Evolutionary conservation across 2,888 invertebrate species (phyloP).

Genomic region (Julus scandinavius): DNA sequence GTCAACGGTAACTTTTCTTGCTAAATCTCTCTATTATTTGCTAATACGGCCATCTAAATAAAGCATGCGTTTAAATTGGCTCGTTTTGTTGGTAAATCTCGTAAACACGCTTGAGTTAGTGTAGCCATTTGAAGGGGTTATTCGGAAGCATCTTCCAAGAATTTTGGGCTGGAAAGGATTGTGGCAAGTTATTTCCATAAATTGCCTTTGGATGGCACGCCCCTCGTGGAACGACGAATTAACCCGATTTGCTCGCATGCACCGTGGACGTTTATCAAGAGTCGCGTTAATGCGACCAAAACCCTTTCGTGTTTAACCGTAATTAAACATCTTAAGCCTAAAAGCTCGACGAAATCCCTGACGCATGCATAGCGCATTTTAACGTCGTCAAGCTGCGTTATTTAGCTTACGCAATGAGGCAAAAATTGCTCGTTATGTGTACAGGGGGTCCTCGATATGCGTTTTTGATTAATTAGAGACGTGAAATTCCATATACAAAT

Average conservation of each 20-base stretch:
- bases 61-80: too few relatives aligned
- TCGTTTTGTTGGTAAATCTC: background rate
- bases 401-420: too few relatives aligned
- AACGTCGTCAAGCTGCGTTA: background rate
- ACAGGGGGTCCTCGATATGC: too few relatives aligned
- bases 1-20: too few relatives aligned
- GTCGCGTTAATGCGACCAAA: background rate
- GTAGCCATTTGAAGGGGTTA: background rate
- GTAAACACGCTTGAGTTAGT: background rate
- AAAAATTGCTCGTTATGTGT: too few relatives aligned
- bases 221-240: background rate
- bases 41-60: too few relatives aligned
- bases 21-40: too few relatives aligned
- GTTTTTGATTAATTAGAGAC: too few relatives aligned
- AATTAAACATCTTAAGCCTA: slow-evolving; percentile 28
- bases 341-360: slow-evolving; percentile 35
- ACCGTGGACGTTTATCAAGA: slow-evolving; percentile 15
- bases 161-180: background rate
- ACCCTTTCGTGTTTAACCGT: slow-evolving; percentile 34
- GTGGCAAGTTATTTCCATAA: slow-evolving; percentile 14
- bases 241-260: slow-evolving; percentile 3
- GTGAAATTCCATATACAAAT: too few relatives aligned
- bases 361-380: background rate
- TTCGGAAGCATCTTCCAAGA: slow-evolving; percentile 33
- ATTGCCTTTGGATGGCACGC: background rate